These are phyloP conservation scores for Brachypalpus laphriformis DNA, from an alignment of 2,888 invertebrate genomes.

Conservation along the genomic window DNA sequence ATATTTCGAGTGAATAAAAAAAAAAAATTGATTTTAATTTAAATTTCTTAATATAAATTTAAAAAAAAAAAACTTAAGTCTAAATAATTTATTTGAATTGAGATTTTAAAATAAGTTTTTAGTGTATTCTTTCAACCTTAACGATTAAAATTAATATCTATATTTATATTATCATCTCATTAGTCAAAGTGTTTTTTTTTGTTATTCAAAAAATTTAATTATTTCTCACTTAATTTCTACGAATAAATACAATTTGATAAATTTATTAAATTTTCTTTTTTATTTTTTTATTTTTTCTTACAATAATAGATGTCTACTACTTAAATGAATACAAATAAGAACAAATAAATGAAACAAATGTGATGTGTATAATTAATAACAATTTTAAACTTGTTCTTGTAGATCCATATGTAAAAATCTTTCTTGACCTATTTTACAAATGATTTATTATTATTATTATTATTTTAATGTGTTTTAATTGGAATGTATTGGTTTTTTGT, in stretches of 20 bases:
- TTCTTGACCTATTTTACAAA: constrained; percentile 78
- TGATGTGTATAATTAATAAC: background rate
- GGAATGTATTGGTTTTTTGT: constrained; percentile 74
- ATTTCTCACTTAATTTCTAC: constrained; percentile 24
- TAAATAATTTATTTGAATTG: constrained; percentile 18
- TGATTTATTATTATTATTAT: constrained; percentile 14
- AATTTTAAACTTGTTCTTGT: constrained; percentile 75
- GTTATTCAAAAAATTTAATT: constrained; percentile 17
- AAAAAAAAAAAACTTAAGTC: background rate
- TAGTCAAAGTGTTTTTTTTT: constrained; percentile 17
- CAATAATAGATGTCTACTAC: constrained; percentile 41
- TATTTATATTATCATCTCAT: constrained; percentile 38
- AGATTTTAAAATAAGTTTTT: constrained; percentile 32
- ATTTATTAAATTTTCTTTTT: constrained; percentile 41
- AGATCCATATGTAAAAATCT: constrained; percentile 79
- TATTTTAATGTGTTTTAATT: constrained; percentile 53
- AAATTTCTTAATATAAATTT: background rate
- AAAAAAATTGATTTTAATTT: background rate
- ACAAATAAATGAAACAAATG: constrained; percentile 16
- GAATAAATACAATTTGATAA: constrained; percentile 64
- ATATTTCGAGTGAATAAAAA: constrained; percentile 25
- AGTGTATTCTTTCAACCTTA: background rate
- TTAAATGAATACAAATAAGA: constrained; percentile 48
- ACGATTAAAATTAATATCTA: constrained; percentile 23
- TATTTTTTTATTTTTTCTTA: constrained; percentile 36